Conservation (phyloP, 2,888 invertebrate genomes). For the Lycocerus yunnanus region DNA sequence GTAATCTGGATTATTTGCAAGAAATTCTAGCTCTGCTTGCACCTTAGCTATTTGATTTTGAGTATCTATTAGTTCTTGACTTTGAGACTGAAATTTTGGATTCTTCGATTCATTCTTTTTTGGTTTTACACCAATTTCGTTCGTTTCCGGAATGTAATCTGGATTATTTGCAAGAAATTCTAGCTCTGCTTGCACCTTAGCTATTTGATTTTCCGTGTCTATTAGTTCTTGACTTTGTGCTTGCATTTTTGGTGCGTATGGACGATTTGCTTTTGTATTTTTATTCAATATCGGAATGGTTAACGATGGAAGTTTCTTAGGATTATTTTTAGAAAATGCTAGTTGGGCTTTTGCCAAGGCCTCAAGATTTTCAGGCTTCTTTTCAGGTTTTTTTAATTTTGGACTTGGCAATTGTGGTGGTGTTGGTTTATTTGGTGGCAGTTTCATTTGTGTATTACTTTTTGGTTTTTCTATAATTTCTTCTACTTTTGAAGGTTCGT, state of each 20-base stretch:
- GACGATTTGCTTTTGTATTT: not conserved
- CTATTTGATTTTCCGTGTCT: not conserved
- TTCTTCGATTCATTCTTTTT: not conserved
- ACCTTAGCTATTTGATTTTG: too few relatives aligned
- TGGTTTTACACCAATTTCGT: too few relatives aligned
- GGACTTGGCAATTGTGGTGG: not conserved
- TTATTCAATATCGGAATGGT: not conserved
- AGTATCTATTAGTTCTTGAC: too few relatives aligned
- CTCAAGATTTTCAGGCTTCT: too few relatives aligned
- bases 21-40: not conserved
- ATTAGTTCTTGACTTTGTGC: not conserved
- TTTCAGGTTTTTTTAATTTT: not conserved
- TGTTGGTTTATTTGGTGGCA: not conserved
- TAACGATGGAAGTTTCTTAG: not conserved
- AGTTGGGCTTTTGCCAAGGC: not conserved
- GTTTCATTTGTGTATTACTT: not conserved
- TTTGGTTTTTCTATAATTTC: not conserved
- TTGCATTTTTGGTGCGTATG: not conserved
- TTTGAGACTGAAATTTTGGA: not conserved
- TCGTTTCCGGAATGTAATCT: not conserved
- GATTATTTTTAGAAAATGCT: not conserved
- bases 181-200: too few relatives aligned
- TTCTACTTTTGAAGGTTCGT: not conserved
- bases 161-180: not conserved
- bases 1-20: not conserved